phyloP scores from a whole-genome alignment of 2,888 invertebrate genomes.

The Branchellion lobata region DNA sequence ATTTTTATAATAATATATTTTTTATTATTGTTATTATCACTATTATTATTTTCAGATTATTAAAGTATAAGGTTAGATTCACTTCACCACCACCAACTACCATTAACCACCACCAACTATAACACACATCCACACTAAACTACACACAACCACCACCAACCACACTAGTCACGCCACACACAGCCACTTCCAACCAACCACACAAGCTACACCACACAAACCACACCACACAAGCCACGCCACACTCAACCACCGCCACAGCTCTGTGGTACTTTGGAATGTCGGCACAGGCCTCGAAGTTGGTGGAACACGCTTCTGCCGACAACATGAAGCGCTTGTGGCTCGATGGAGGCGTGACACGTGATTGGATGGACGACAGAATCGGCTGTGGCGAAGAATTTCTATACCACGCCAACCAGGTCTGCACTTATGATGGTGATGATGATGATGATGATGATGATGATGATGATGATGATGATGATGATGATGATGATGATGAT shows the following conservation, averaged over 20 bases:
- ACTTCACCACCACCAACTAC: too few relatives aligned
- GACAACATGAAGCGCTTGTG: conserved; percentile 63
- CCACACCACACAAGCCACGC: too few relatives aligned
- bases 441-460: conserved; percentile 54
- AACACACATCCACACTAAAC: background rate
- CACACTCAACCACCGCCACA: background rate
- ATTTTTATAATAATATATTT: too few relatives aligned
- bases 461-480: conserved; percentile 57
- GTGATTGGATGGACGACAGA: conserved; percentile 59
- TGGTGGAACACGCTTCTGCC: conserved; percentile 62
- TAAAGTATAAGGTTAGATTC: too few relatives aligned
- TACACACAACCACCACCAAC: background rate
- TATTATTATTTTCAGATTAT: too few relatives aligned
- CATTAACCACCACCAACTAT: too few relatives aligned
- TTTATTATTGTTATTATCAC: too few relatives aligned
- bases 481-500: background rate
- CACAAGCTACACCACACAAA: background rate
- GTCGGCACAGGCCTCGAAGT: conserved; percentile 59
- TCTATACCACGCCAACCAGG: conserved; percentile 58
- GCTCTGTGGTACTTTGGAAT: conserved; percentile 62
- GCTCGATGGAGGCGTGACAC: conserved; percentile 60
- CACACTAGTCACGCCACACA: background rate
- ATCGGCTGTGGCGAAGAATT: conserved; percentile 62
- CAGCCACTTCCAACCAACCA: background rate
- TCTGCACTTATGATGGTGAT: background rate